A percentile compares a stretch with the other conserved stretches of the same genome.
Evolutionary conservation across 2,797 vertebrate genomes (phyloP).

Genomic region (Anolis apletophallus): DNA sequence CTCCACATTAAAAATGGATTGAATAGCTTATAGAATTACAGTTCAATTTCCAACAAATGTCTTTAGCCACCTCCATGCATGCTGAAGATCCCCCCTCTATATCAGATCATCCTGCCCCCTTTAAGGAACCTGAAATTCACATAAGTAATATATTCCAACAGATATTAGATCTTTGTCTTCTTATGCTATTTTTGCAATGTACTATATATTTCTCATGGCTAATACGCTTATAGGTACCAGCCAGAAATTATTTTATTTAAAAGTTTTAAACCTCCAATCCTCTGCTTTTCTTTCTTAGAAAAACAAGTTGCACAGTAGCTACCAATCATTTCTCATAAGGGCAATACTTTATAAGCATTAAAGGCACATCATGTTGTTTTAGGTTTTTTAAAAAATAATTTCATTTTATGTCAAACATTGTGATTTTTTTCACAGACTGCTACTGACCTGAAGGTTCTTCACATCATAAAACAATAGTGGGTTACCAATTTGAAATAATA

Average conservation of each 20-base stretch:
- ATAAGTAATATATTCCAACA: conserved; percentile 41
- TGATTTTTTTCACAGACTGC: neutral
- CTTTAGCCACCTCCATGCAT: conserved; percentile 36
- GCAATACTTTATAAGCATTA: neutral
- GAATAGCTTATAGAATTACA: conserved; percentile 42
- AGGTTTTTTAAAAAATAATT: neutral
- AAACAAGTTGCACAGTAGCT: conserved; percentile 4
- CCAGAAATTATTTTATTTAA: conserved; percentile 26
- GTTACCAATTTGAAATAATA: conserved; percentile 48
- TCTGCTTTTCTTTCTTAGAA: conserved; percentile 36
- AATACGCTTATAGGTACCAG: conserved; percentile 53
- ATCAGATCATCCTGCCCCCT: conserved; percentile 56
- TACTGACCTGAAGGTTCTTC: conserved; percentile 33
- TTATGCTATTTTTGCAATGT: conserved; percentile 61
- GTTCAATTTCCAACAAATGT: conserved; percentile 72
- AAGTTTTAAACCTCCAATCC: conserved; percentile 26
- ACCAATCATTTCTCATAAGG: conserved; percentile 12
- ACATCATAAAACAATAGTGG: conserved; percentile 43
- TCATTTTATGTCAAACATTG: conserved; percentile 29
- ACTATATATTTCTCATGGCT: conserved; percentile 59
- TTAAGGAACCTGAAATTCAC: conserved; percentile 48
- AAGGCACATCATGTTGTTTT: neutral
- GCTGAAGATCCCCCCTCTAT: conserved; percentile 60
- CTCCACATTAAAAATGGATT: conserved; percentile 41
- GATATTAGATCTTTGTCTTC: conserved; percentile 62